A percentile compares a stretch with the other conserved stretches of the same genome.
Conservation (phyloP, 2,888 invertebrate species). For the Abrostola tripartita region DNA sequence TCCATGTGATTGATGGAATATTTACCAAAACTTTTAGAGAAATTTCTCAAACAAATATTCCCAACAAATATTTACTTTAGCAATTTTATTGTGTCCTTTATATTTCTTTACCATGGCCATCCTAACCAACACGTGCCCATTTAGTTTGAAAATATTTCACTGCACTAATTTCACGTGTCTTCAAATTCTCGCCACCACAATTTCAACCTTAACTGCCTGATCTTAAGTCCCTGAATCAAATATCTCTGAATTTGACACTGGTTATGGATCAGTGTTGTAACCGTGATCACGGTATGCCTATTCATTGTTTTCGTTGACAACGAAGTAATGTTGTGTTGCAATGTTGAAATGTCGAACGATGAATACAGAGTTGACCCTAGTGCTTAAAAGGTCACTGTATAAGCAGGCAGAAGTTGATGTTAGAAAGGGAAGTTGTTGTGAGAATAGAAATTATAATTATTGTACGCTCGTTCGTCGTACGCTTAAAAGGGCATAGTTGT, state of each 20-base stretch:
- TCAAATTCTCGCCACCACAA: neutral
- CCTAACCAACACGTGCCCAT: slow-evolving; percentile 40
- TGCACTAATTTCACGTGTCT: slow-evolving; percentile 48
- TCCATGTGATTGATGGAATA: neutral
- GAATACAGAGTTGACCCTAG: slow-evolving; percentile 47
- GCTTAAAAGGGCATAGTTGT: neutral
- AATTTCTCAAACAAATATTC: no score
- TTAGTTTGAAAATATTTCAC: slow-evolving; percentile 49
- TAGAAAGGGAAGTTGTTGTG: slow-evolving; percentile 10
- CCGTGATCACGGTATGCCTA: slow-evolving; percentile 45
- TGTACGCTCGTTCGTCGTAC: neutral
- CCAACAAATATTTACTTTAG: no score
- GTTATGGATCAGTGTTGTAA: slow-evolving; percentile 41
- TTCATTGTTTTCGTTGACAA: slow-evolving; percentile 60
- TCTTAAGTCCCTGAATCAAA: neutral
- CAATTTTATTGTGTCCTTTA: neutral
- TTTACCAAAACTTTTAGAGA: neutral
- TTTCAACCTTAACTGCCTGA: slow-evolving; percentile 14
- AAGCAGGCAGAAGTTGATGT: slow-evolving; percentile 38
- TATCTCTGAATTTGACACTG: neutral
- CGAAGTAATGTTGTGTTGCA: slow-evolving; percentile 43
- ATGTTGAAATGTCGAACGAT: slow-evolving; percentile 52
- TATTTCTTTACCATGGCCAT: slow-evolving; percentile 12
- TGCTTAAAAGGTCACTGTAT: slow-evolving; percentile 49
- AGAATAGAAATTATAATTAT: neutral